Percentiles rank a stretch among this genome's conserved stretches.
Conservation (phyloP, 2,113 vertebrate genomes). For the Sardina pilchardus region DNA sequence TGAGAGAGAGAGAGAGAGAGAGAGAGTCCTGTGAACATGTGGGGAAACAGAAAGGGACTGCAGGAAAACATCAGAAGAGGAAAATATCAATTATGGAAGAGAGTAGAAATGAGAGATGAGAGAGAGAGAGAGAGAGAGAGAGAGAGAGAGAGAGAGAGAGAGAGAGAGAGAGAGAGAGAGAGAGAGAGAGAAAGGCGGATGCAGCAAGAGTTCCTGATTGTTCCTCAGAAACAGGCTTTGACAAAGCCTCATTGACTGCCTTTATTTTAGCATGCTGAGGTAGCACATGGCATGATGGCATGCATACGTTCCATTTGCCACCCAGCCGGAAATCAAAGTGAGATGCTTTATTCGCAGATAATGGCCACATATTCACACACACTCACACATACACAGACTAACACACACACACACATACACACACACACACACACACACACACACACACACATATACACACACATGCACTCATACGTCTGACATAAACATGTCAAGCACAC, state of each 20-base stretch:
- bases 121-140: background rate
- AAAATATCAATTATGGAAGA: no score
- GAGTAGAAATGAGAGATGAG: no score
- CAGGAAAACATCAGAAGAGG: no score
- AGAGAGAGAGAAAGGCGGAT: no score
- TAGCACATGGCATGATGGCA: no score
- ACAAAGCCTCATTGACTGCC: no score
- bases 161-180: constrained; percentile 4
- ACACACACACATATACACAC: background rate
- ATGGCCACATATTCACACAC: background rate
- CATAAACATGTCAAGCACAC: background rate
- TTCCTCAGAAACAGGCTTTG: constrained; percentile 10
- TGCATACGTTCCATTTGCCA: no score
- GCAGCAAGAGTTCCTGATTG: background rate
- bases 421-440: background rate
- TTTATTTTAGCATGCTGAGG: no score
- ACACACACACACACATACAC: background rate
- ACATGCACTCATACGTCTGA: background rate
- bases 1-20: constrained; percentile 21
- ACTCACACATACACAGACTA: background rate
- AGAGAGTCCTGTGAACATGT: background rate
- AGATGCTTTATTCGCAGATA: no score
- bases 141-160: background rate
- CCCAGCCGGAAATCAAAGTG: no score
- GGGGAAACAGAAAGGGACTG: background rate